Base-by-base conservation (phyloP, 2,797 vertebrate species). In the Acridotheres tristis region DNA sequence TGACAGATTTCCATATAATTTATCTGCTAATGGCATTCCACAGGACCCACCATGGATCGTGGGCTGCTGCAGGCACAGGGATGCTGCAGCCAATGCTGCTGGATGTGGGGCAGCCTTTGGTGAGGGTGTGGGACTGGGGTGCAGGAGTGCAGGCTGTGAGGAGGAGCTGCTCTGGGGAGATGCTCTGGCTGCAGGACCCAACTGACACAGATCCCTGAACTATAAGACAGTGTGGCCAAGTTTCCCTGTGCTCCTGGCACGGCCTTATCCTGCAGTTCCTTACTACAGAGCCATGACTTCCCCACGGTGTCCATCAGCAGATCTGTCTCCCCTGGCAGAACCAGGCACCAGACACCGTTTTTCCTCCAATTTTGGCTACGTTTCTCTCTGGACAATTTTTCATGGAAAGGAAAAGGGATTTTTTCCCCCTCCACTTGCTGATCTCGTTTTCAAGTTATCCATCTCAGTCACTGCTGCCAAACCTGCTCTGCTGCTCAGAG, bases 11-110 rank as follows among this genome's bases (percentile, higher is more conserved):
- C 74, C 63, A 34, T 16, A 50, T 45, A n/a, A 81, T 81, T 90
- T 54, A 57, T 54, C 81, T 10, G 9, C 77, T 94, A 72, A 87
- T 10, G 74, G 61, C 74, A 65, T 63, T 30, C 78, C 61, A 8
- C 57, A 19, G 7, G 5, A 77, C 65, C 57, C 53, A 32, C 7
- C 0, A 3, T 0, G 7, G 85, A 43, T 7, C 0, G 3, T 22
- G 20, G 7, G 25, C 25, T 11, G 38, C 81, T 73, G 72, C 42
- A 32, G 76, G 53, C 7, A 1, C 66, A 26, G 65, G 51, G 88
- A 45, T 16, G 53, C 68, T 42, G 78, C 30, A 54, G 57, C 21
- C 0, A 1, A 4, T 43, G 75, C 50, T 55, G 50, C 51, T 55
- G 16, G 50, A 42, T 9, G 1, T 4, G 1, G 63, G 51, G 34